Conservation (phyloP, 2,113 vertebrate species). For the Nothocercus julius region DNA sequence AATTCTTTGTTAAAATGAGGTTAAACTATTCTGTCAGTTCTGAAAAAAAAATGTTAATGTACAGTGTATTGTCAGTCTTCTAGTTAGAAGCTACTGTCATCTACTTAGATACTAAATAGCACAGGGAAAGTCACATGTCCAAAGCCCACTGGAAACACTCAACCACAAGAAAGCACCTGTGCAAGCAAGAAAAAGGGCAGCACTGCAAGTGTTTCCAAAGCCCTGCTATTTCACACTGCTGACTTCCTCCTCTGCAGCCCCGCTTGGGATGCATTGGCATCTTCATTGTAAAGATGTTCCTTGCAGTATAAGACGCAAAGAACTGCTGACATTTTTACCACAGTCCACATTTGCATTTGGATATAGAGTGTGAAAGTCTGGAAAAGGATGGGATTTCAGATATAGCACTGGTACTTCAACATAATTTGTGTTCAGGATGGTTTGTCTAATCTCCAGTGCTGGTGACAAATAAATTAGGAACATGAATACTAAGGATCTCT, state of each 20-base stretch:
- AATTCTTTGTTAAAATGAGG: not conserved
- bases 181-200: not conserved
- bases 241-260: not conserved
- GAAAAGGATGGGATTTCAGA: not conserved
- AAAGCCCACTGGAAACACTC: not conserved
- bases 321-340: not conserved
- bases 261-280: not conserved
- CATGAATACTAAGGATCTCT: not conserved
- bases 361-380: accelerated
- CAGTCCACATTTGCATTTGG: not conserved
- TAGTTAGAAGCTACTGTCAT: not conserved
- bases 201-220: accelerated
- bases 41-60: not conserved
- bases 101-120: not conserved
- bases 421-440: not conserved
- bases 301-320: not conserved
- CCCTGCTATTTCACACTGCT: not conserved
- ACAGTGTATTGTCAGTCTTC: not conserved
- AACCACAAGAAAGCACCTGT: not conserved
- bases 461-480: not conserved
- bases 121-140: not conserved
- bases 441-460: not conserved
- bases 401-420: not conserved
- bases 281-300: not conserved
- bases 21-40: not conserved